Conservation (phyloP, 2,797 vertebrate species). For the Acropternis orthonyx region DNA sequence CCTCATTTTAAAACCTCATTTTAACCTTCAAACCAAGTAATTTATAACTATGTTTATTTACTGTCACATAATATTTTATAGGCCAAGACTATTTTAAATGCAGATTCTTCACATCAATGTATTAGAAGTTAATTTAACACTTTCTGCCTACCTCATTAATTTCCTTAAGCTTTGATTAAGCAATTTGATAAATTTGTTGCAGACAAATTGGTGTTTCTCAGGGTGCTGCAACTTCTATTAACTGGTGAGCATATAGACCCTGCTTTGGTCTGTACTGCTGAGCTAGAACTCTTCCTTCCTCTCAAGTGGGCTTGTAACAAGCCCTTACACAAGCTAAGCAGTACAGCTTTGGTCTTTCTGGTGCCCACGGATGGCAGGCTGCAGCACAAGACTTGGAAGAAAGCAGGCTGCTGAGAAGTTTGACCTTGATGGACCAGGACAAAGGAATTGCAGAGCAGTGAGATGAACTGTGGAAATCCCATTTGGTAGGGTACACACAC, state of each 20-base stretch:
- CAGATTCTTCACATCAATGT: not conserved
- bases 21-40: not conserved
- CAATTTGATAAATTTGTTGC: not conserved
- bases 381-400: not conserved
- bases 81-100: not conserved
- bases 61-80: not conserved
- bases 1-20: not conserved
- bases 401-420: not conserved
- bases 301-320: not conserved
- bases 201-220: not conserved
- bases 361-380: not conserved
- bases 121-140: not conserved
- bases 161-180: not conserved
- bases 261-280: not conserved
- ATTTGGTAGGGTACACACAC: not conserved
- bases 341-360: not conserved
- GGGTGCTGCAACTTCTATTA: not conserved
- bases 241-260: not conserved
- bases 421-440: fast-evolving
- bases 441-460: not conserved
- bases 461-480: not conserved
- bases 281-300: not conserved
- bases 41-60: not conserved
- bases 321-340: not conserved
- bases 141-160: not conserved